phyloP scores from a whole-genome alignment of 2,888 invertebrate species.

The Rhagonycha lutea region DNA sequence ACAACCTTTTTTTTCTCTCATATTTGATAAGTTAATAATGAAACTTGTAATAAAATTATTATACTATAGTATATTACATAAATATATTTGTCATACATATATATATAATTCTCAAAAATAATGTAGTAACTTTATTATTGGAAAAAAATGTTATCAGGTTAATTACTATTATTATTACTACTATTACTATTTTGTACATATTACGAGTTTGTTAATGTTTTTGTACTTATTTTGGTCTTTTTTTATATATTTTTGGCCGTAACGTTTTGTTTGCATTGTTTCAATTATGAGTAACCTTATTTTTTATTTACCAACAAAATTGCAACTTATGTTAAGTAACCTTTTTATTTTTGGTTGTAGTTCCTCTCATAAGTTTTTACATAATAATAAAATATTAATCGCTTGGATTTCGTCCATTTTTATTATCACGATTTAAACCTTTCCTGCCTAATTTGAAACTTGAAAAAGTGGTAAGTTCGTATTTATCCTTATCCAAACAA shows the following conservation, averaged over 20 bases:
- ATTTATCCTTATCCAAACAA: too few species aligned
- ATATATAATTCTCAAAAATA: slow-evolving; percentile 5
- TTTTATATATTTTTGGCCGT: not conserved
- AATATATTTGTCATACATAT: not conserved
- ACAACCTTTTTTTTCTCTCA: slow-evolving; percentile 36
- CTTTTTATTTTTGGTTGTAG: slow-evolving; percentile 47
- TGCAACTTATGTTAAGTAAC: not conserved
- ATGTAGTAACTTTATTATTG: not conserved
- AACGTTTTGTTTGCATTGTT: not conserved
- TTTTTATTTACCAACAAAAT: not conserved
- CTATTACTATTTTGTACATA: not conserved
- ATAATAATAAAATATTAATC: slow-evolving; percentile 44
- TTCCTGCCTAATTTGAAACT: too few species aligned
- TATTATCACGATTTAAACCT: too few species aligned
- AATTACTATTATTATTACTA: not conserved
- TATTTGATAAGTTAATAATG: slow-evolving; percentile 3
- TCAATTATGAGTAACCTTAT: not conserved
- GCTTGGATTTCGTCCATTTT: slow-evolving; percentile 2
- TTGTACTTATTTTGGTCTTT: slow-evolving; percentile 1
- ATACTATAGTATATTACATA: not conserved
- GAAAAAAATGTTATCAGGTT: slow-evolving; percentile 1
- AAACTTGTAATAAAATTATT: not conserved
- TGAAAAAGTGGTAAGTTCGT: too few species aligned
- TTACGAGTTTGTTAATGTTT: slow-evolving; percentile 2
- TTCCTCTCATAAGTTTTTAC: slow-evolving; percentile 49